Evolutionary conservation across 2,797 vertebrate species (phyloP), one percentile per base, ranked within the genome.

Genomic region (Eleutherodactylus coqui): DNA sequence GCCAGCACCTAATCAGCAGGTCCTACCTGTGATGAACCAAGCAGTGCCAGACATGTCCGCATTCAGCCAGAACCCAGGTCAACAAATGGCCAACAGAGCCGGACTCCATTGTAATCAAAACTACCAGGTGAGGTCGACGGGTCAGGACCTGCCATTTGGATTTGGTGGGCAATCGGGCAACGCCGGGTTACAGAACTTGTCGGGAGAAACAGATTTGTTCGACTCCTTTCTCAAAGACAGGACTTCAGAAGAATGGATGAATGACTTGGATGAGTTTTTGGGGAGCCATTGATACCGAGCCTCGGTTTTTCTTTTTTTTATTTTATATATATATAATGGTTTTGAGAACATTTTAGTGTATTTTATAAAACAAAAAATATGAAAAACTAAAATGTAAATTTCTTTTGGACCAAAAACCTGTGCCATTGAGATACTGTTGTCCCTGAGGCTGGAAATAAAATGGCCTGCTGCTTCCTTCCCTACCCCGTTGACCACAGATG

Each of bases 221-320:
- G 97, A 99, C 93, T 96, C 97, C 0, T 93, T 99, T 92, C 92
- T 99, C 89, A 99, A 99, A 93, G 96, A 95, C 80, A 97, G 97
- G 94, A 96, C 96, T 93, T 96, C 97, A 55, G 97, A 99, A 92
- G 98, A 99, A 91, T 99, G 98, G 98, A 99, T 99, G 94, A 96
- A 95, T 10, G 97, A 99, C 85, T 92, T 99, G 92, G 97, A 99
- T 3, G 97, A 98, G 83, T 94, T 99, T 88, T 92, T 99, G 82
- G 97, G 97, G 88, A 95, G 94, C 90, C 97, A 98, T 92, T 97
- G 93, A 91, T 90, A 90, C 78, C 41, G 51, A 88, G 58, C 45
- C 34, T 41, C n/a, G 64, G n/a, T 75, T 79, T 43, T 27, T 67
- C 8, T n/a, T 47, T 79, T 5, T 70, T 55, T 29, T 24, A 34